phyloP scores from a whole-genome alignment of 2,888 invertebrate genomes.

The Coelinius sp. region DNA sequence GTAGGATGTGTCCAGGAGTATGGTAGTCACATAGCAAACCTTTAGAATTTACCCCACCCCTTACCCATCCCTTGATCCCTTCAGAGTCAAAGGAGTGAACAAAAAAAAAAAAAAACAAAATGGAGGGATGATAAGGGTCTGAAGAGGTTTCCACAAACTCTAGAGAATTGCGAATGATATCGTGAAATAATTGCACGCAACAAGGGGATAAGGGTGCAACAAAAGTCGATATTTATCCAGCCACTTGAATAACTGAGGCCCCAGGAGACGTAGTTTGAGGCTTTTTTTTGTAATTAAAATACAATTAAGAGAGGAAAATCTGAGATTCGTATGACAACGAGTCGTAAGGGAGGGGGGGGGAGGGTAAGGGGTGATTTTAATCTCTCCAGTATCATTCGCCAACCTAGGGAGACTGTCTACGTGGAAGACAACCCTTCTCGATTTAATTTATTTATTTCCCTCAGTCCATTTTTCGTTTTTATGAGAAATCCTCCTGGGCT shows the following conservation, averaged over 20 bases:
- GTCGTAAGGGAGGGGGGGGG: background rate
- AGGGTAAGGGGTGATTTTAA: conserved; percentile 31
- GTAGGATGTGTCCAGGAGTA: conserved; percentile 9
- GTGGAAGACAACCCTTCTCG: conserved; percentile 38
- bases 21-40: background rate
- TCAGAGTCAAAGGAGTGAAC: background rate
- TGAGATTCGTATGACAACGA: conserved; percentile 35
- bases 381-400: conserved; percentile 43
- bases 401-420: conserved; percentile 38
- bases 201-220: background rate
- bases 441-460: conserved; percentile 19
- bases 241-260: conserved; percentile 31
- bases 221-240: conserved; percentile 38
- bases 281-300: conserved; percentile 45
- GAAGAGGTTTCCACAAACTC: conserved; percentile 19
- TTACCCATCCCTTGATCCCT: no score
- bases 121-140: background rate
- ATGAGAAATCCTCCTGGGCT: conserved; percentile 25
- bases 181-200: conserved; percentile 39
- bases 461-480: background rate
- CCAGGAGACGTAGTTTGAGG: conserved; percentile 29
- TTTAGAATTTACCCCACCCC: no score
- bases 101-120: background rate
- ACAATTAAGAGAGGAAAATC: conserved; percentile 48
- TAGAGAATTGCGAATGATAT: conserved; percentile 24